Conservation (phyloP, 92 coral and sea anemone species). For the Palythoa heliodiscus region DNA sequence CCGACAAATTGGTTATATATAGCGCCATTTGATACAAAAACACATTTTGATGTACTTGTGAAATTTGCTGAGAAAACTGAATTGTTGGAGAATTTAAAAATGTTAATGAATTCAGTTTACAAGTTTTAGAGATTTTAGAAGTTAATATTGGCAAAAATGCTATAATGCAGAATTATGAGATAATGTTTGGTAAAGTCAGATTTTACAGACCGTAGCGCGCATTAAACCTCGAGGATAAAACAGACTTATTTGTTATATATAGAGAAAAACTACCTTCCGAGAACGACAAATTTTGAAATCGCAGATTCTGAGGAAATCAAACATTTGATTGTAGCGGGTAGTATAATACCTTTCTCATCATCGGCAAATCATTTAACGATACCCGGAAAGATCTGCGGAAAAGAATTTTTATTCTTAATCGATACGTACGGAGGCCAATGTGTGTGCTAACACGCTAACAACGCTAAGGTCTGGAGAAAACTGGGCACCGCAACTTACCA, state of each 20-base stretch:
- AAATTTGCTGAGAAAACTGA: constrained; percentile 10
- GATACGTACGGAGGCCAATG: constrained; percentile 60
- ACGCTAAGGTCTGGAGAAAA: constrained; percentile 36
- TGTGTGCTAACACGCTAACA: constrained; percentile 44
- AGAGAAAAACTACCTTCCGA: constrained; percentile 13
- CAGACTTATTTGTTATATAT: constrained; percentile 18
- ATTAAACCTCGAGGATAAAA: constrained; percentile 5
- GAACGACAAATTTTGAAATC: not conserved
- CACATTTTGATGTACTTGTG: constrained; percentile 8
- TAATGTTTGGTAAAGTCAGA: constrained; percentile 2
- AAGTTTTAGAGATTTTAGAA: constrained; percentile 3
- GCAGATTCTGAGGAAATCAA: not conserved
- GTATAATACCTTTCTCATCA: constrained; percentile 6
- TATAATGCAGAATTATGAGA: not conserved
- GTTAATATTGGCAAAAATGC: not conserved
- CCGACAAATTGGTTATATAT: not conserved
- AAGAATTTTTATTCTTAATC: not conserved
- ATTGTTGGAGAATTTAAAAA: not conserved
- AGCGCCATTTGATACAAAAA: constrained; percentile 4
- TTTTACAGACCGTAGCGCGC: not conserved
- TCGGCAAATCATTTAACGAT: constrained; percentile 5
- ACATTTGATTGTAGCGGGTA: constrained; percentile 5
- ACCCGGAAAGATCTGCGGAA: not conserved
- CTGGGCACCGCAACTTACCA: constrained; percentile 25
- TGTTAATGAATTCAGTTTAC: constrained; percentile 19